Conservation (phyloP, 2,113 vertebrate species). For the Sylvicapra grimmia region DNA sequence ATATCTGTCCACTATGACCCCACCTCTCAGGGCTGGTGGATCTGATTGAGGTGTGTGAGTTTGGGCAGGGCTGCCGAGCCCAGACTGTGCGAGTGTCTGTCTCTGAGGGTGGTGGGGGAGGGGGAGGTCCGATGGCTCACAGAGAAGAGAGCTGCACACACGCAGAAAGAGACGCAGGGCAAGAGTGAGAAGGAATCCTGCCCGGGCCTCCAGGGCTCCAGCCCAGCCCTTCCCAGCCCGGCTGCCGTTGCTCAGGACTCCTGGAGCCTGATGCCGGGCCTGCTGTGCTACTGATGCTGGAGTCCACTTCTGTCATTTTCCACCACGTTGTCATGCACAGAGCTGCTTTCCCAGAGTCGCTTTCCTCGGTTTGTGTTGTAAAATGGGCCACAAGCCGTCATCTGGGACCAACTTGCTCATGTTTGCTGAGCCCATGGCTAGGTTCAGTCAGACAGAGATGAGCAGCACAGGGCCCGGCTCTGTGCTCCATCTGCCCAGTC, state of each 20-base stretch:
- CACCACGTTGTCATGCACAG: not conserved
- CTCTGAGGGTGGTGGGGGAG: not conserved
- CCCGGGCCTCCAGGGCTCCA: not conserved
- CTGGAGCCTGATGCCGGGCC: not conserved
- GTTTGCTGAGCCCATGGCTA: not conserved
- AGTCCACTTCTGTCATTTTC: not conserved
- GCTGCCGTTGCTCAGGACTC: not conserved
- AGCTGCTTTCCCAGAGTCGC: not conserved
- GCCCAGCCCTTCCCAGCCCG: not conserved
- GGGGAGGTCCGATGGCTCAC: not conserved
- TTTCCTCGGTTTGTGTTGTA: not conserved
- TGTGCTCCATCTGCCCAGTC: not conserved
- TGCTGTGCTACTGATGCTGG: not conserved
- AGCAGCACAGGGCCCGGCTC: not conserved
- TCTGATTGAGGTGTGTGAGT: not conserved
- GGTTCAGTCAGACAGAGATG: not conserved
- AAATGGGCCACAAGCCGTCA: not conserved
- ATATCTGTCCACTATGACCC: not conserved
- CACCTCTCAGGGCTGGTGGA: not conserved
- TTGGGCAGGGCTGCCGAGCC: not conserved
- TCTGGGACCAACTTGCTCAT: not conserved
- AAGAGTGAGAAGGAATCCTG: not conserved
- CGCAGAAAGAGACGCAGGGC: not conserved
- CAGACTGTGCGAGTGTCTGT: not conserved
- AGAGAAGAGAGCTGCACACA: not conserved